These are phyloP conservation scores for Pygocentrus nattereri DNA, from an alignment of 2,797 vertebrate genomes.

Conservation along the genomic window DNA sequence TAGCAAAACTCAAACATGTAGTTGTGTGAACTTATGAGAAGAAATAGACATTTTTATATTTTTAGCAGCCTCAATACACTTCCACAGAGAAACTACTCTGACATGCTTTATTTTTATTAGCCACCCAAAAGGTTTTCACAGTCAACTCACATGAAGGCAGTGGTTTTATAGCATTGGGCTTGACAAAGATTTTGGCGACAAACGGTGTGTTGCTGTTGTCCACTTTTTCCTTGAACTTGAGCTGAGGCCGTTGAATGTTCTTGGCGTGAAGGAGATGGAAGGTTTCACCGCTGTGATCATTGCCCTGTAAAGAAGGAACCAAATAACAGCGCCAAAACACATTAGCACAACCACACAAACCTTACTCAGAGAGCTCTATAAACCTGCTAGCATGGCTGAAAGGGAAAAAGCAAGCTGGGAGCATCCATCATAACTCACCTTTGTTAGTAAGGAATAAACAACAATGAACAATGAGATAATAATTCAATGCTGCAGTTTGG, in stretches of 20 bases:
- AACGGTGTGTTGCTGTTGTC: constrained; percentile 98
- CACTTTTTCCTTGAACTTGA: constrained; percentile 92
- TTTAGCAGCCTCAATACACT: too few relatives aligned
- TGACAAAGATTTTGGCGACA: constrained; percentile 91
- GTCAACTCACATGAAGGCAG: constrained; percentile 86
- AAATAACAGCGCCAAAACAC: too few relatives aligned
- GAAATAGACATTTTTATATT: background rate
- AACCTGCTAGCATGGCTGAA: too few relatives aligned
- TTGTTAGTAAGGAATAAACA: too few relatives aligned
- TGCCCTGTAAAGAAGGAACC: constrained; percentile 70
- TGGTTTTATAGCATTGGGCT: constrained; percentile 92
- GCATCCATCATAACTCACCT: too few relatives aligned
- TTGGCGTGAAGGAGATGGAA: constrained; percentile 93
- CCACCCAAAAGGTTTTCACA: background rate
- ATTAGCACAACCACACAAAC: too few relatives aligned
- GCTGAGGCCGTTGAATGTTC: constrained; percentile 91
- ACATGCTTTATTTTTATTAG: background rate
- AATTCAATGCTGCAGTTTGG: too few relatives aligned
- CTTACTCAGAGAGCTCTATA: background rate
- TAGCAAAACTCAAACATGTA: too few relatives aligned
- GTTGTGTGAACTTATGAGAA: too few relatives aligned
- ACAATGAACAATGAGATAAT: too few relatives aligned
- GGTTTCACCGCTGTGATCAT: constrained; percentile 81
- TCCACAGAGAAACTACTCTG: too few relatives aligned
- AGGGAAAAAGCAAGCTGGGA: too few relatives aligned